Evolutionary conservation across 2,888 invertebrate species (phyloP), one percentile per base, ranked within the genome.

Genomic region (Danaus chrysippus): DNA sequence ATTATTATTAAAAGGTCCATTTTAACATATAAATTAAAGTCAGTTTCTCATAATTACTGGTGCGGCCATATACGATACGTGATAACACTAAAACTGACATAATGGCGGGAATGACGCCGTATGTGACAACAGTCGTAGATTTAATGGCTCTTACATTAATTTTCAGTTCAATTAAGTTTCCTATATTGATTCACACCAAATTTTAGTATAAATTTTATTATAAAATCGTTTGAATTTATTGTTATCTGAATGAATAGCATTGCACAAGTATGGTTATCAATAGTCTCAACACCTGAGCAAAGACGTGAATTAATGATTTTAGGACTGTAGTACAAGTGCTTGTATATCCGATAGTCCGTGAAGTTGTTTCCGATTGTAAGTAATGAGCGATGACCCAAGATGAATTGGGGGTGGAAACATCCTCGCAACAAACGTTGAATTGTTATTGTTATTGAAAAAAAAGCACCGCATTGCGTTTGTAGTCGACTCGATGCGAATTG

Each of bases 361-460:
- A 73, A 83, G 81, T 86, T 82, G 84, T 86, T 84, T 90, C 89
- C 88, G 87, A 89, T 84, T 86, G 87, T 86, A 76, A 73, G 73
- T 82, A 82, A 87, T 89, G 88, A 89, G 73, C 83, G 89, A 89
- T 89, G 88, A 86, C 72, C 74, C 71, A 73, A 73, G 76, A 75
- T 77, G 84, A 83, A 81, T 86, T 89, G 91, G 91, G 91, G 91
- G 91, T 90, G 91, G 91, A 91, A 89, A 91, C 91, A 91, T 91
- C 91, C 90, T 86, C 80, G 82, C 71, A 78, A 86, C 86, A 83
- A 83, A 79, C 76, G 77, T 76, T 75, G 70, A 70, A 71, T 70
- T 68, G 77, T 71, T 70, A 74, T 71, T 70, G 70, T 70, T 78
- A 87, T 86, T 87, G 87, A 85, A 87, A 88, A 88, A 89, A 88